Percentiles rank a stretch among this genome's conserved stretches.
phyloP scores from a whole-genome alignment of 2,888 invertebrate genomes.

The Stenurella melanura region DNA sequence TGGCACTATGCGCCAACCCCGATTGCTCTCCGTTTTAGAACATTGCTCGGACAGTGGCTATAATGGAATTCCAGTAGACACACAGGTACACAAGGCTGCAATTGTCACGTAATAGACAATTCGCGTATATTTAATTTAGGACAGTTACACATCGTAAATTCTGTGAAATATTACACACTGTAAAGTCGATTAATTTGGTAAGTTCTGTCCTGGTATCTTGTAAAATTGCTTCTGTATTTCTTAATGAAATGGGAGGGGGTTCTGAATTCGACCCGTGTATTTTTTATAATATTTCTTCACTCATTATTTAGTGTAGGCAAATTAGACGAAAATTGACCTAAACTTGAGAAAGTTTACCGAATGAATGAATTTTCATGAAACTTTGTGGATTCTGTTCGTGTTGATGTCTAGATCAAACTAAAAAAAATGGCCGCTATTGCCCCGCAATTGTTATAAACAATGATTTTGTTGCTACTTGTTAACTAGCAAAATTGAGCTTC shows the following conservation, averaged over 20 bases:
- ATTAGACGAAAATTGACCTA: no score
- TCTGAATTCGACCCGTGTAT: no score
- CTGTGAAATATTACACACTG: not conserved
- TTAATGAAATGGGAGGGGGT: not conserved
- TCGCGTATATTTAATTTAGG: not conserved
- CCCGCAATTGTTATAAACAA: no score
- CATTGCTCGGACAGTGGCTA: conserved; percentile 32
- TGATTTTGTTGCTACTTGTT: no score
- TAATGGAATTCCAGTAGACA: not conserved
- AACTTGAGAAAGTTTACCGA: no score
- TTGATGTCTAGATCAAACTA: no score
- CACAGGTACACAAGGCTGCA: conserved; percentile 1
- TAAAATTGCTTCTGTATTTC: not conserved
- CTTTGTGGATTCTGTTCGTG: no score
- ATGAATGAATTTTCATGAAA: no score
- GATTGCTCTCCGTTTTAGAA: conserved; percentile 52
- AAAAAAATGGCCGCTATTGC: no score
- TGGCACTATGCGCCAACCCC: conserved; percentile 60
- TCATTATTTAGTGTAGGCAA: no score
- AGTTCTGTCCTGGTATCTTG: not conserved
- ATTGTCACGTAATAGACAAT: conserved; percentile 13
- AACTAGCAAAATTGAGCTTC: no score
- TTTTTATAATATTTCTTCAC: no score
- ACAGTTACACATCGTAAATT: not conserved
- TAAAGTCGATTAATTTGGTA: not conserved